phyloP scores from a whole-genome alignment of 2,888 invertebrate genomes.

The Eupithecia tripunctaria region DNA sequence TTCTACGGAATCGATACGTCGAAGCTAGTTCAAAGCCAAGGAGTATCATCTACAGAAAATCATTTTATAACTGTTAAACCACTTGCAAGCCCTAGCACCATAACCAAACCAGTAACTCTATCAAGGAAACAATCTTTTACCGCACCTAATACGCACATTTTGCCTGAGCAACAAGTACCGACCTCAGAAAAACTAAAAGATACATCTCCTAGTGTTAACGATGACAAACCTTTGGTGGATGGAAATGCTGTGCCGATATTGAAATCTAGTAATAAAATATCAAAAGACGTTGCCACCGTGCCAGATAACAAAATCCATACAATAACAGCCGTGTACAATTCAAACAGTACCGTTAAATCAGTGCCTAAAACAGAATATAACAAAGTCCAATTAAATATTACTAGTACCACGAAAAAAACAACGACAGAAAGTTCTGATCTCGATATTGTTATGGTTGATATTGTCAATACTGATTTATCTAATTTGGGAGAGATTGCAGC shows the following conservation, averaged over 20 bases:
- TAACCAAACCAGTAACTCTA: not conserved
- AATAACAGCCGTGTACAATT: not conserved
- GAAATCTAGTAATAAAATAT: not conserved
- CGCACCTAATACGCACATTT: not conserved
- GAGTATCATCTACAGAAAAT: not conserved
- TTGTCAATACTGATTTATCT: conserved; percentile 7
- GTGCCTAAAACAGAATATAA: conserved; percentile 5
- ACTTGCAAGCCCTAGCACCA: not conserved
- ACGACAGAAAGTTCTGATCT: not conserved
- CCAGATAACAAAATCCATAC: not conserved
- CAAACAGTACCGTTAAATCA: not conserved
- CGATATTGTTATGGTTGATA: conserved; percentile 9
- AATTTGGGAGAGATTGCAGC: conserved; percentile 17
- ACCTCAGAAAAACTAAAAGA: not conserved
- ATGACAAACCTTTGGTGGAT: not conserved
- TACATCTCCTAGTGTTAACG: not conserved
- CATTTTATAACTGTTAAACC: not conserved
- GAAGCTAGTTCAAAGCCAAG: not conserved
- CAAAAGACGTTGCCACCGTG: not conserved
- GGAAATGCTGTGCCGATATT: not conserved
- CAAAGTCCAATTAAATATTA: not conserved
- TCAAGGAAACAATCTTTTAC: not conserved
- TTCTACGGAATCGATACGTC: not conserved
- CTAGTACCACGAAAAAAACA: not conserved
- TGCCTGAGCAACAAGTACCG: not conserved